These are phyloP conservation scores for Dicerorhinus sumatrensis DNA, from an alignment of 2,113 vertebrate species.

Conservation along the genomic window DNA sequence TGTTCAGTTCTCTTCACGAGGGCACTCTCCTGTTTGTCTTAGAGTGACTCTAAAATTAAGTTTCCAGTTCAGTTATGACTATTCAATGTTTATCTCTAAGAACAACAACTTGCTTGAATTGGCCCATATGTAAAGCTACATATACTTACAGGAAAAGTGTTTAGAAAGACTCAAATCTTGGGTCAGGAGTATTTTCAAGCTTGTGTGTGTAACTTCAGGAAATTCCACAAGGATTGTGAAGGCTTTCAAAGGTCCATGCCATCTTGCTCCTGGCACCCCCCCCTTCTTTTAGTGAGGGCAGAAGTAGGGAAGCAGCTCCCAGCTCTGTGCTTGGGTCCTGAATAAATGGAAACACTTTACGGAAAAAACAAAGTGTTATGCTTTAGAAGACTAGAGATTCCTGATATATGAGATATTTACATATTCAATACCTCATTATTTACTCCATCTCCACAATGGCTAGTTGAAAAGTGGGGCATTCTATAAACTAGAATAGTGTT, in stretches of 20 bases:
- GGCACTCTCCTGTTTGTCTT: neutral
- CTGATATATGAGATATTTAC: neutral
- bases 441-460: neutral
- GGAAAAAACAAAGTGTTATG: slow-evolving; percentile 5
- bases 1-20: slow-evolving; percentile 11
- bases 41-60: slow-evolving; percentile 40
- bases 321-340: neutral
- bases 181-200: slow-evolving; percentile 46
- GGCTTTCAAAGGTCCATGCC: neutral
- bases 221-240: neutral
- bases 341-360: slow-evolving; percentile 1
- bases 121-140: neutral
- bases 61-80: slow-evolving; percentile 31
- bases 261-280: neutral
- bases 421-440: neutral
- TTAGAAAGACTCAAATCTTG: slow-evolving; percentile 15
- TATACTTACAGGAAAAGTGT: neutral
- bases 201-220: neutral
- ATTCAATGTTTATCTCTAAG: slow-evolving; percentile 5
- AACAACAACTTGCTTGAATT: neutral
- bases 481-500: neutral
- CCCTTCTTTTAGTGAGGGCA: neutral
- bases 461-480: neutral
- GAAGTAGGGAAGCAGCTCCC: neutral
- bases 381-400: neutral